phyloP scores from a whole-genome alignment of 2,888 invertebrate genomes.

The Tipula confusa region DNA sequence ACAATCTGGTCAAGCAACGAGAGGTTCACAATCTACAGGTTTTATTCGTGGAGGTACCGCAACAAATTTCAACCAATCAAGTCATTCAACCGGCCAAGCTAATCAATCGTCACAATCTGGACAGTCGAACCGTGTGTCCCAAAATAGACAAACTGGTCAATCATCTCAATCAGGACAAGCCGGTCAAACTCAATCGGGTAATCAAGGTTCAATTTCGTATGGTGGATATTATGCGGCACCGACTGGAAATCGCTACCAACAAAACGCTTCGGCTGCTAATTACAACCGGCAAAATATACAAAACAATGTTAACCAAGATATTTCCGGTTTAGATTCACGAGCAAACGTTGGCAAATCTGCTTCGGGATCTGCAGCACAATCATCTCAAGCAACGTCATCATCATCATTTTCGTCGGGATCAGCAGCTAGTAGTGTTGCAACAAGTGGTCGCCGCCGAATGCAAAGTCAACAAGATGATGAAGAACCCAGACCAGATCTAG shows the following conservation, averaged over 20 bases:
- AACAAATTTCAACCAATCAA: neutral
- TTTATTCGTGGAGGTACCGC: neutral
- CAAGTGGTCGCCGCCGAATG: slow-evolving; percentile 35
- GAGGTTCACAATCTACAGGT: neutral
- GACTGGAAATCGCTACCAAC: neutral
- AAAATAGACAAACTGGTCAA: neutral
- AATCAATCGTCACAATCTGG: neutral
- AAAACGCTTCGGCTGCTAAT: neutral
- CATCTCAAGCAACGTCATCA: neutral
- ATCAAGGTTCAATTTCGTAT: neutral
- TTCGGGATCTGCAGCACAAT: neutral
- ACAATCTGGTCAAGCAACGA: neutral
- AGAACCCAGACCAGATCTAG: slow-evolving; percentile 33
- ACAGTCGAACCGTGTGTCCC: neutral
- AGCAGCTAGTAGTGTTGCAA: neutral
- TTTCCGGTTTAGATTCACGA: slow-evolving; percentile 30
- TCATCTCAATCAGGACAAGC: neutral
- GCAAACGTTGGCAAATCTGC: neutral
- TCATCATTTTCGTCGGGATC: neutral
- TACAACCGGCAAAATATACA: neutral
- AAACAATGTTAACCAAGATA: slow-evolving; percentile 33
- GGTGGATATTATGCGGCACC: neutral
- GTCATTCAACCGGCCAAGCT: neutral
- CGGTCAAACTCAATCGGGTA: neutral
- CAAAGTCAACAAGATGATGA: slow-evolving; percentile 36